Conservation (phyloP, 2,888 invertebrate genomes). For the Phlogophora meticulosa region DNA sequence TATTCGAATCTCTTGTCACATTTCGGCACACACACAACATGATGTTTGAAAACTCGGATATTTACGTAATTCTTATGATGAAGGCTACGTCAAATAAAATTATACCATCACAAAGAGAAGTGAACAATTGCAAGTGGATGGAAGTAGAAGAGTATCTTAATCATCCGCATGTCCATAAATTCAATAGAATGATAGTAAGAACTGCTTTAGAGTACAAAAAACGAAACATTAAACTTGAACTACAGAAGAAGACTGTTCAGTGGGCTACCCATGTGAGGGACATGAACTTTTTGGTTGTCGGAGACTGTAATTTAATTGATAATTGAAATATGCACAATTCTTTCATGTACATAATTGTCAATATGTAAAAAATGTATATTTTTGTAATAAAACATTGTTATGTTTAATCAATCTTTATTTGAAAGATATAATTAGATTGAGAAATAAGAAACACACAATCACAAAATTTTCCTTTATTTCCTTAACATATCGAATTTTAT, state of each 20-base stretch:
- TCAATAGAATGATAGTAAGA: conserved; percentile 92
- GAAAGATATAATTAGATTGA: conserved; percentile 12
- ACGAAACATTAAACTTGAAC: conserved; percentile 91
- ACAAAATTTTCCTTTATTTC: conserved; percentile 16
- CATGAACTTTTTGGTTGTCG: conserved; percentile 80
- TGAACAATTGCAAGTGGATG: conserved; percentile 96
- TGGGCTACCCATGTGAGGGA: conserved; percentile 80
- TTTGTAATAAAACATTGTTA: conserved; percentile 28
- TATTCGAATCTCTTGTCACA: conserved; percentile 94
- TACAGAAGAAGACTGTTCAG: conserved; percentile 87
- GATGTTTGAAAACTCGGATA: conserved; percentile 96
- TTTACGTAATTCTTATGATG: conserved; percentile 95
- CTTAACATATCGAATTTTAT: conserved; percentile 32
- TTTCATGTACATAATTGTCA: conserved; percentile 38
- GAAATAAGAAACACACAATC: conserved; percentile 10
- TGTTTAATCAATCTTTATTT: conserved; percentile 39
- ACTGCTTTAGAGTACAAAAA: conserved; percentile 92
- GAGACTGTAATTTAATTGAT: conserved; percentile 67
- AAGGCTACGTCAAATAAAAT: conserved; percentile 92
- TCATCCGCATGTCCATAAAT: conserved; percentile 94
- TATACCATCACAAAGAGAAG: conserved; percentile 93
- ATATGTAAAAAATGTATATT: conserved; percentile 21
- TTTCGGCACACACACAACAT: conserved; percentile 95
- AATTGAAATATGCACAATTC: conserved; percentile 11
- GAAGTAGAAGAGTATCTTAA: conserved; percentile 93